Percentiles rank a stretch among this genome's conserved stretches.
These are phyloP conservation scores for Lethrus apterus DNA, from an alignment of 1,140 invertebrate species.

Conservation along the genomic window DNA sequence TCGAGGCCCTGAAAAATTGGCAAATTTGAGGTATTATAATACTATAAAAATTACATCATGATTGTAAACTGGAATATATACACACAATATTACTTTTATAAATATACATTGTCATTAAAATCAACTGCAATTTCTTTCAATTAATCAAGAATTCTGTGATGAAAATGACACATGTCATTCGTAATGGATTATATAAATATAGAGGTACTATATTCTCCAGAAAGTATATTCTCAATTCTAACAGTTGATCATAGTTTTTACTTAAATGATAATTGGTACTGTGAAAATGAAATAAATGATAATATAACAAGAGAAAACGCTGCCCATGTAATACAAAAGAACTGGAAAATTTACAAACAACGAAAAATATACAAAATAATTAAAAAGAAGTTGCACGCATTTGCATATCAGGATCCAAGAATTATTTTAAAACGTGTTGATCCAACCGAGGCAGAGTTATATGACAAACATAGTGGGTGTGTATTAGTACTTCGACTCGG, in stretches of 20 bases:
- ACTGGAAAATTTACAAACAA: slow-evolving; percentile 12
- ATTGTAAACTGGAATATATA: too few relatives aligned
- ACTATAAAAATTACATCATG: too few relatives aligned
- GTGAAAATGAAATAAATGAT: too few relatives aligned
- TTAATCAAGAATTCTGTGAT: too few relatives aligned
- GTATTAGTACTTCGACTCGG: slow-evolving; percentile 19
- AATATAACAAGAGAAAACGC: too few relatives aligned
- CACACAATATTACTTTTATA: too few relatives aligned
- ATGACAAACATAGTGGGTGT: slow-evolving; percentile 16
- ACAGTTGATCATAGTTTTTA: slow-evolving; percentile 6
- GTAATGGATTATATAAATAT: too few relatives aligned
- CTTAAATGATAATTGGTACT: slow-evolving; percentile 2
- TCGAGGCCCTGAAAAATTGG: slow-evolving; percentile 61
- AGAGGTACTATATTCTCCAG: too few relatives aligned
- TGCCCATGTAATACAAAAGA: slow-evolving; percentile 17
- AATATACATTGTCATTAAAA: too few relatives aligned
- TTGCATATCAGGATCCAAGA: slow-evolving; percentile 15
- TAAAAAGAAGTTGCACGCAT: slow-evolving; percentile 9
- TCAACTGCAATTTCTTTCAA: too few relatives aligned
- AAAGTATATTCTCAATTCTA: slow-evolving; percentile 11
- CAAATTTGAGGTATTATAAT: too few relatives aligned
- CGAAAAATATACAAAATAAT: slow-evolving; percentile 16
- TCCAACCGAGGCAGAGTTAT: slow-evolving; percentile 10
- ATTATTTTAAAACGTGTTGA: slow-evolving; percentile 15
- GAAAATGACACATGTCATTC: too few relatives aligned